Conservation (phyloP, 2,797 vertebrate species). For the Pseudochirops corinnae region DNA sequence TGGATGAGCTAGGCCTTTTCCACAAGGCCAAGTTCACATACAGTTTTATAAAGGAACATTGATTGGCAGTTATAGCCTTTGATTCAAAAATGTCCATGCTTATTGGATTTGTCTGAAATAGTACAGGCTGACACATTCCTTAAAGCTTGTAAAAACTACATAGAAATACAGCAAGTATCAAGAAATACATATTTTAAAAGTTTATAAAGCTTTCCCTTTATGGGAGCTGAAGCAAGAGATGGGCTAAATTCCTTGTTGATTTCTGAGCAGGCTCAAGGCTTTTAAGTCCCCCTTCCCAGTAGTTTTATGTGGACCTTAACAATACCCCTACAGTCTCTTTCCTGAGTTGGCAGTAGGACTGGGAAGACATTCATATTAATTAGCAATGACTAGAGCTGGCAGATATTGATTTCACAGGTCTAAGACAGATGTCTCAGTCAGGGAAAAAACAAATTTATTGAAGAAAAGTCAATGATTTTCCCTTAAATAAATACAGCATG, state of each 20-base stretch:
- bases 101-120: neutral
- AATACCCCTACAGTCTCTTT: neutral
- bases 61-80: neutral
- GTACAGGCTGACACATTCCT: neutral
- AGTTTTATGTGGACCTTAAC: conserved; percentile 11
- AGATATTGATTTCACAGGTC: conserved; percentile 48
- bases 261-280: neutral
- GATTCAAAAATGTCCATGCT: neutral
- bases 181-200: conserved; percentile 31
- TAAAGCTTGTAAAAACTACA: neutral
- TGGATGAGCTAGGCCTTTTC: neutral
- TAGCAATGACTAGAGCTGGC: conserved; percentile 60
- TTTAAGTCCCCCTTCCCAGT: neutral
- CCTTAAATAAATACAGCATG: neutral
- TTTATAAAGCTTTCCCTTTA: conserved; percentile 30
- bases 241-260: neutral
- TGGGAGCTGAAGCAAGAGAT: conserved; percentile 21
- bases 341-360: neutral
- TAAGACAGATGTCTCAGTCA: neutral
- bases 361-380: conserved; percentile 38
- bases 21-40: neutral
- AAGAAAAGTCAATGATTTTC: conserved; percentile 8
- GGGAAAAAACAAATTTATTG: conserved; percentile 9
- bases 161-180: neutral
- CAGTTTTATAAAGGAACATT: neutral